phyloP scores from a whole-genome alignment of 2,888 invertebrate species.

The Pachymerium ferrugineum region DNA sequence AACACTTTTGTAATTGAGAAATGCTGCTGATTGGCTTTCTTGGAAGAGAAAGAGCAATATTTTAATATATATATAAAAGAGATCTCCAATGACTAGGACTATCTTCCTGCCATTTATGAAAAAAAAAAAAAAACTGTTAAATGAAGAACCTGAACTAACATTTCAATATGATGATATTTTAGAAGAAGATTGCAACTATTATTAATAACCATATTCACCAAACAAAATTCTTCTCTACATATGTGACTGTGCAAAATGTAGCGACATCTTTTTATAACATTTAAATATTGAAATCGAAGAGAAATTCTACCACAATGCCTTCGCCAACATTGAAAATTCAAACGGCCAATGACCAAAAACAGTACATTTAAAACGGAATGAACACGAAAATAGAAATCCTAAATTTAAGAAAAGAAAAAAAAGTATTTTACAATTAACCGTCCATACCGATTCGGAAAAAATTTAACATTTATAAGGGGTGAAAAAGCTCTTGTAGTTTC shows the following conservation, averaged over 20 bases:
- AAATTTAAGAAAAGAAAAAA: neutral
- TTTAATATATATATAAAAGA: neutral
- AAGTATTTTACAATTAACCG: neutral
- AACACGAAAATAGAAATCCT: neutral
- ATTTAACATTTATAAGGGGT: neutral
- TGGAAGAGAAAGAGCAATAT: neutral
- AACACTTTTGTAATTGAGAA: neutral
- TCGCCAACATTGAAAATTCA: neutral
- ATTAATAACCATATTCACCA: too few relatives aligned
- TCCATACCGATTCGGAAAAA: neutral
- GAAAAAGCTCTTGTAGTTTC: too few relatives aligned
- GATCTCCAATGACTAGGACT: neutral
- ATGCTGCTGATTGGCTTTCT: neutral
- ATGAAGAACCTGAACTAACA: too few relatives aligned
- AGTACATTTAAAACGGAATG: neutral
- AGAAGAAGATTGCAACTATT: neutral
- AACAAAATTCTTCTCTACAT: neutral
- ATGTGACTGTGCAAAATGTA: too few relatives aligned
- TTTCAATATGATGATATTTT: neutral
- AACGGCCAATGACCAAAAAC: neutral
- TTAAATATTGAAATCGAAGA: neutral
- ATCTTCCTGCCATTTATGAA: neutral
- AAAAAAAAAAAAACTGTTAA: neutral
- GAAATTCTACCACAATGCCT: neutral
- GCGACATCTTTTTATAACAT: neutral